Evolutionary conservation across 2,113 vertebrate genomes (phyloP).

Genomic region (Paracanthobrama guichenoti): DNA sequence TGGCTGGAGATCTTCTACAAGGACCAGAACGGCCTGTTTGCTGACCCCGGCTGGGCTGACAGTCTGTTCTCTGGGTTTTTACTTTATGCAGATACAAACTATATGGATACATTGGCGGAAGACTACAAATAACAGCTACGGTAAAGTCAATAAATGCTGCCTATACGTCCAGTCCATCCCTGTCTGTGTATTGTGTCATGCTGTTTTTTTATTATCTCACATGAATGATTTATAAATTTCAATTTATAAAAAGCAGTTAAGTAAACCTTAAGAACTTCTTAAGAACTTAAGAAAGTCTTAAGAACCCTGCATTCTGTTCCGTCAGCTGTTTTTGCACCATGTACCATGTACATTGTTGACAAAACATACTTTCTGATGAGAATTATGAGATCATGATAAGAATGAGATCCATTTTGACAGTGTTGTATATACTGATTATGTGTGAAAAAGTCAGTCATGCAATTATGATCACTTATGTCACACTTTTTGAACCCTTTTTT

Average conservation of each 20-base stretch:
- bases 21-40: conserved; percentile 95
- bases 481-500: too few species aligned
- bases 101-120: conserved; percentile 88
- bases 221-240: too few species aligned
- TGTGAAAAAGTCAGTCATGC: too few species aligned
- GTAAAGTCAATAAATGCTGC: conserved; percentile 24
- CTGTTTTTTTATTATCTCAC: background rate
- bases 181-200: background rate
- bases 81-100: conserved; percentile 91
- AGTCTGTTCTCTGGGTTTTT: conserved; percentile 98
- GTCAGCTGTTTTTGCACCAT: background rate
- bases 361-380: background rate
- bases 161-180: background rate
- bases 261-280: background rate
- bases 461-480: too few species aligned
- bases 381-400: background rate
- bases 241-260: background rate
- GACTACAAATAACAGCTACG: conserved; percentile 72
- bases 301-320: background rate
- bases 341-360: background rate
- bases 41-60: conserved; percentile 92
- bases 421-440: background rate
- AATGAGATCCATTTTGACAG: background rate
- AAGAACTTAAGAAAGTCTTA: background rate
- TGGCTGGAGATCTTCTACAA: conserved; percentile 97